Conservation (phyloP, 2,888 invertebrate genomes). For the Dynastes hyllus region DNA sequence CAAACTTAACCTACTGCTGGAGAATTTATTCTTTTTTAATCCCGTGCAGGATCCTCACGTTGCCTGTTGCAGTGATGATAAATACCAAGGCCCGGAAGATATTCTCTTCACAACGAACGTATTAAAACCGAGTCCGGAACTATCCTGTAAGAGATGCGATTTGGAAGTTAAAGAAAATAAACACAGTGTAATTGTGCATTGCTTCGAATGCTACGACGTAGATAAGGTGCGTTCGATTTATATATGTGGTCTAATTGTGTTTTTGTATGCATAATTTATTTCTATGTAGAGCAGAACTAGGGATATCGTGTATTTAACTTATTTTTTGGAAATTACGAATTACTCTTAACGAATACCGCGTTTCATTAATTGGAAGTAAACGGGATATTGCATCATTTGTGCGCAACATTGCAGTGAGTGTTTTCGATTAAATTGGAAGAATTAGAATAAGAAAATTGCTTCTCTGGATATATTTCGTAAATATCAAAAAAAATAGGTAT, state of each 20-base stretch:
- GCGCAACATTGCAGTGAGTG: slow-evolving; percentile 33
- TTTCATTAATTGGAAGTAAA: slow-evolving; percentile 4
- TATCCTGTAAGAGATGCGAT: slow-evolving; percentile 66
- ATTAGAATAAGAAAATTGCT: slow-evolving; percentile 2
- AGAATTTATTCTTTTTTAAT: slow-evolving; percentile 35
- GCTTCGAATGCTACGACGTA: slow-evolving; percentile 64
- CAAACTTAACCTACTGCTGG: slow-evolving; percentile 13
- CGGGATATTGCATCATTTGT: slow-evolving; percentile 21
- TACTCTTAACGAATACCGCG: slow-evolving; percentile 56
- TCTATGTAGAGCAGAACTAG: slow-evolving; percentile 61
- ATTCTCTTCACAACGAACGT: slow-evolving; percentile 53
- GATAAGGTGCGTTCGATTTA: slow-evolving; percentile 24
- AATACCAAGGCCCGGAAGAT: slow-evolving; percentile 30
- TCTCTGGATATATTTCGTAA: slow-evolving; percentile 28
- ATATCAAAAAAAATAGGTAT: slow-evolving; percentile 37
- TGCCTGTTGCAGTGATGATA: slow-evolving; percentile 39
- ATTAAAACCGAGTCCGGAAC: slow-evolving; percentile 53
- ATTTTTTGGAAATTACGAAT: slow-evolving; percentile 64
- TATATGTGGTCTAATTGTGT: slow-evolving; percentile 7
- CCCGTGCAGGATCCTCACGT: slow-evolving; percentile 51
- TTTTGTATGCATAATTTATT: slow-evolving; percentile 44
- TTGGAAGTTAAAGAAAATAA: slow-evolving; percentile 63
- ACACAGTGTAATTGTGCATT: slow-evolving; percentile 64
- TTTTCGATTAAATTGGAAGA: slow-evolving; percentile 27
- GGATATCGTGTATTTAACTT: slow-evolving; percentile 59